Evolutionary conservation across 2,113 vertebrate species (phyloP), one percentile per base, ranked within the genome.

Genomic region (Martes martes): DNA sequence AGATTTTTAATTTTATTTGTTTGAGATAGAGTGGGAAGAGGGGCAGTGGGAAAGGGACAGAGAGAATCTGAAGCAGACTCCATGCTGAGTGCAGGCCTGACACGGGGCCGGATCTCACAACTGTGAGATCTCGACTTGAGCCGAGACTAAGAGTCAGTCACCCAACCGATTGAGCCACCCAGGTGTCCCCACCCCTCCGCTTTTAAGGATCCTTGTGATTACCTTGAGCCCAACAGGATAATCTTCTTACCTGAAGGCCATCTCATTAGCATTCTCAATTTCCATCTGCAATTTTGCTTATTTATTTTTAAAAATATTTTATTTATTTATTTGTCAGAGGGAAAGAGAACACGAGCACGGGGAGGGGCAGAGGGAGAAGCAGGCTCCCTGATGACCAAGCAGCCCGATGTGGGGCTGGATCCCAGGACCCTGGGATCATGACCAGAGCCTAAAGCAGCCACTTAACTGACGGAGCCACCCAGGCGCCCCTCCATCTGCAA

Each of bases 91-190:
- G 3, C 6, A 14, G 45, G 73, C 73, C 26, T 45, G 42, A 76
- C 10, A 15, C 1, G 0, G 1, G 39, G 24, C 42, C 45, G 24
- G 1, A 45, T 45, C 39, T 76, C 39, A 76, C 1, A 0, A 45
- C 14, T 0, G 3, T 3, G 7, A 74, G 71, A 26, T 74, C 39
- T 26, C 23, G 2, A 31, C 5, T 21, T 7, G 36, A 73, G 11
- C 36, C 21, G 3, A 73, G 39, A 73, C 73, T 15, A 42, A 74
- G 73, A 76, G 73, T 76, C 39, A 28, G 42, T 16, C 19, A 3
- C 23, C 42, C 39, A 42, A 74, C 71, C 6, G 5, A 39, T 2
- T 42, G 71, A 74, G 39, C 39, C 71, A 74, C 36, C 36, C 23
- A 26, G 36, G 71, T 1, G 11, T 24, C 36, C 71, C 74, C 45